Base-by-base conservation (phyloP, 2,113 vertebrate genomes). In the Menidia beryllina region DNA sequence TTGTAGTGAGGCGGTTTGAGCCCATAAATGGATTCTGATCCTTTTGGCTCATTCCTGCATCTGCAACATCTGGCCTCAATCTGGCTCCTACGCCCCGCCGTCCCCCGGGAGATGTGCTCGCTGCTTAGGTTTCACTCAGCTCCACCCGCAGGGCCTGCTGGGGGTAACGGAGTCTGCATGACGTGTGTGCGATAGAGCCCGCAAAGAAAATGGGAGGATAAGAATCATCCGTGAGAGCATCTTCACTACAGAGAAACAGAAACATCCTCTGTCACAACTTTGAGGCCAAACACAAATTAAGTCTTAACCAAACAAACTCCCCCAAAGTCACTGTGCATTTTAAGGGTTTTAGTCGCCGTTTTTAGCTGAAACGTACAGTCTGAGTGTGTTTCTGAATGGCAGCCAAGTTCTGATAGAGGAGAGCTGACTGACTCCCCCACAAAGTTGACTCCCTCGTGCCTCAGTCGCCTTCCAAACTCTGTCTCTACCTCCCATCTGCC, bases 51-150 rank as follows among this genome's bases (percentile, higher is more conserved):
- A 27, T 26, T 88, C 61, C 45, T 75, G 69, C 79, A 71, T 88
- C 75, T 78, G 73, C 82, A 86, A 91, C 91, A 93, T 93, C 88
- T 93, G 91, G 83, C 88, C 88, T 91, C 82, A 92, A 93, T 93
- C 91, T 90, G 88, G 70, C 65, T 77, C 69, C 73, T 85, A 69
- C 75, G 77, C 77, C 72, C 58, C 58, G 53, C 52, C 30, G 7
- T 26, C 65, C 69, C 82, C 50, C 14, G 85, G 83, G 88, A 87
- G 75, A 71, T 62, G 14, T n/a, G 24, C 64, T 63, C 72, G 25
- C 47, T 23, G 64, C 79, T 87, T 86, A 50, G 86, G 85, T 90
- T 88, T 85, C 87, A 82, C 61, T 55, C 75, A 7, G 51, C 77
- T 75, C 45, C 55, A 5, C 49, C 76, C 58, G 51, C 71, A 74